These are phyloP conservation scores for Mechanitis messenoides DNA, from an alignment of 2,888 invertebrate genomes.

Conservation along the genomic window DNA sequence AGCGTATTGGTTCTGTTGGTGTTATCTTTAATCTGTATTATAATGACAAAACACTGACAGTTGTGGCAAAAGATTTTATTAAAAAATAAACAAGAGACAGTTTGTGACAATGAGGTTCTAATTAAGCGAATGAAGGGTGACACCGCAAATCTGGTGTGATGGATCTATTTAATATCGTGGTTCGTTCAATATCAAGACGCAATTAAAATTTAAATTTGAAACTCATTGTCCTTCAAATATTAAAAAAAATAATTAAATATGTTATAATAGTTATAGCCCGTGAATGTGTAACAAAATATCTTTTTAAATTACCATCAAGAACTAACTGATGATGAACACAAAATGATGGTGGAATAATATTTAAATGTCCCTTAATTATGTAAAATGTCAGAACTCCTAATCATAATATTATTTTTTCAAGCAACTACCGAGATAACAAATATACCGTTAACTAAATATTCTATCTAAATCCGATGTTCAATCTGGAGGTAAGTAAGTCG, in stretches of 20 bases:
- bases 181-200: slow-evolving; percentile 38
- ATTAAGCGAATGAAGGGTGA: slow-evolving; percentile 71
- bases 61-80: slow-evolving; percentile 40
- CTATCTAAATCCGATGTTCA: slow-evolving; percentile 60
- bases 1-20: neutral
- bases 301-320: no score
- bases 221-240: slow-evolving; percentile 26
- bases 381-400: no score
- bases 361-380: no score
- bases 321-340: no score
- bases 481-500: slow-evolving; percentile 70
- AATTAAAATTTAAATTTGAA: slow-evolving; percentile 47
- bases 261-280: no score
- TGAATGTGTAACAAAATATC: no score
- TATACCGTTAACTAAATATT: slow-evolving; percentile 44
- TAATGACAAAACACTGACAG: slow-evolving; percentile 21
- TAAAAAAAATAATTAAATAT: no score
- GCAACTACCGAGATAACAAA: neutral
- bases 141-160: slow-evolving; percentile 71
- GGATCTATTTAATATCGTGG: slow-evolving; percentile 70
- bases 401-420: no score
- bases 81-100: slow-evolving; percentile 51
- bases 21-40: neutral
- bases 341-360: no score
- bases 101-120: slow-evolving; percentile 65